Evolutionary conservation across 1,140 invertebrate genomes (phyloP).

Genomic region (Coptotermes formosanus): DNA sequence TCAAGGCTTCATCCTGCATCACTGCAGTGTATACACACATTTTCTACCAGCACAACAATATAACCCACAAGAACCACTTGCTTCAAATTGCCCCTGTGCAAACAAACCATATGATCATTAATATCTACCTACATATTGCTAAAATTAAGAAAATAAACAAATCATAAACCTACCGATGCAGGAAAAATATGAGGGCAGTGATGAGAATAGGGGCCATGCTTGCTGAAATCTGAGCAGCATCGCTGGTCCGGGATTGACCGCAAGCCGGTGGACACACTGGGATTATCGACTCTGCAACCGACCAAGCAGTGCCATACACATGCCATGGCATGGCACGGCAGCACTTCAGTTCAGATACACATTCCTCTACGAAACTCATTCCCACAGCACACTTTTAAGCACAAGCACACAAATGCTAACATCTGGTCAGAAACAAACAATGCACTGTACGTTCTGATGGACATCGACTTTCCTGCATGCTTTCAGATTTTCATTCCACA

Average conservation of each 20-base stretch:
- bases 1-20: no score
- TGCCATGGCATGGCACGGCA: constrained; percentile 20
- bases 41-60: no score
- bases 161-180: constrained; percentile 35
- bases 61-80: no score
- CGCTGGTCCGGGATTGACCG: constrained; percentile 66
- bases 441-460: no score
- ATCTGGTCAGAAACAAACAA: background rate
- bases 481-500: no score
- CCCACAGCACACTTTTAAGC: background rate
- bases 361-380: background rate
- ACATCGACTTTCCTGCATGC: no score
- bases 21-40: no score
- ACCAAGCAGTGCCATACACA: constrained; percentile 10
- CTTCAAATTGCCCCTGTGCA: no score
- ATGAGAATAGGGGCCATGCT: constrained; percentile 49
- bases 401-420: background rate
- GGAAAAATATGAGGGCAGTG: constrained; percentile 43
- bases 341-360: background rate
- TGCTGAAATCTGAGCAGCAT: constrained; percentile 47
- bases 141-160: background rate
- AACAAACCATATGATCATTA: no score
- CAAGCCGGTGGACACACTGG: constrained; percentile 91
- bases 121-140: background rate
- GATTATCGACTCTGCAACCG: constrained; percentile 75